Conservation (phyloP, 2,113 vertebrate species). For the Phainopepla nitens region DNA sequence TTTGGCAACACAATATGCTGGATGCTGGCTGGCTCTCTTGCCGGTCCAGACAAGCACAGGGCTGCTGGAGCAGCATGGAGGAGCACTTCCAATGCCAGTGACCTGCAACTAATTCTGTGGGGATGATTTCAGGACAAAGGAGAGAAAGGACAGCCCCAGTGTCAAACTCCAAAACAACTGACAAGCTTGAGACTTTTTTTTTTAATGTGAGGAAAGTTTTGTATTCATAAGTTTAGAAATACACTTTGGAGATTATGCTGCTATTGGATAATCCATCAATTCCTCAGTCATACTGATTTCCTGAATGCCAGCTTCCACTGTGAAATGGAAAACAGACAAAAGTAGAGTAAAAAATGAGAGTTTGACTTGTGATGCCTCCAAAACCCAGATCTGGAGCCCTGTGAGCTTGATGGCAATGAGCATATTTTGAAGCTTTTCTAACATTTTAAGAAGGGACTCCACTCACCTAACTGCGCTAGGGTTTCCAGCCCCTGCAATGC, state of each 20-base stretch:
- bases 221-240: not conserved
- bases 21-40: not conserved
- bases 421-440: not conserved
- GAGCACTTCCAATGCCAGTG: not conserved
- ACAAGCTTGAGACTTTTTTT: not conserved
- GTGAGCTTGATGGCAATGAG: not conserved
- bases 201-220: not conserved
- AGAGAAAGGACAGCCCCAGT: not conserved
- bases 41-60: not conserved
- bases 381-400: not conserved
- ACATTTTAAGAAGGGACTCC: not conserved
- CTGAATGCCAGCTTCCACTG: not conserved
- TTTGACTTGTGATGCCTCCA: not conserved
- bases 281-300: not conserved
- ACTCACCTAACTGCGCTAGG: not conserved
- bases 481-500: not conserved
- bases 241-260: not conserved
- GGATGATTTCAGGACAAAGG: not conserved
- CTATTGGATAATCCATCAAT: not conserved
- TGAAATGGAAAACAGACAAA: not conserved
- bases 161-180: not conserved
- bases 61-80: not conserved
- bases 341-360: not conserved
- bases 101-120: not conserved
- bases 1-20: conserved; percentile 5